Evolutionary conservation across 1,140 invertebrate genomes (phyloP), one percentile per base, ranked within the genome.

Genomic region (Leptestheria dahalacensis): DNA sequence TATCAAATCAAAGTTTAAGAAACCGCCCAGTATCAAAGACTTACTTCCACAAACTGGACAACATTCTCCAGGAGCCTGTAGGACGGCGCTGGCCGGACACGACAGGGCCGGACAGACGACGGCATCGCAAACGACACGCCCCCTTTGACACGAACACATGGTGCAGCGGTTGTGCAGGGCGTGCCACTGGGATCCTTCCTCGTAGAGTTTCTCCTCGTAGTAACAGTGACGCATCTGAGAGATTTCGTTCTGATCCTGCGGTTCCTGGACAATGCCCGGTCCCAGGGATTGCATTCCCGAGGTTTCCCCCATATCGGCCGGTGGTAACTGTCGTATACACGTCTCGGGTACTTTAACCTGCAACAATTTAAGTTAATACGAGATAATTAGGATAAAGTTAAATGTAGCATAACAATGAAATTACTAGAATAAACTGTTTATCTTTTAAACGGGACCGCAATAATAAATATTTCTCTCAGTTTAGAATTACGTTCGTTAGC

Each of bases 181-280:
- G 52, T 79, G 83, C 90, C 90, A 95, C 65, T 87, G 85, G n/a
- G 82, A 78, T 15, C 88, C 88, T 62, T 91, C 85, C 63, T 88
- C 82, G 67, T 86, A 86, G 65, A 84, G 85, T 61, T 77, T 75
- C 0, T 76, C 79, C 20, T 82, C 80, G 64, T 86, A 80, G 64
- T 79, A 84, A 66, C 86, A 88, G 6, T 55, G 60, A 23, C 23
- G 54, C 3, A 51, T 57, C 33, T 41, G 33, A 0, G 71, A 66
- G 0, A 67, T 71, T 0, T 73, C 58, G 25, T 61, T 59, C 47
- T 65, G 60, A 58, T 66, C 60, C 62, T 61, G 29, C 54, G 61
- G 54, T 50, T 62, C 60, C 18, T 51, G 51, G 48, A 65, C 61
- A 51, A 60, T 46, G 29, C 11, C 65, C 62, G 0, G 54, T 75